Base-by-base conservation (phyloP, 64 coral and sea anemone genomes). In the Pachyseris speciosa region DNA sequence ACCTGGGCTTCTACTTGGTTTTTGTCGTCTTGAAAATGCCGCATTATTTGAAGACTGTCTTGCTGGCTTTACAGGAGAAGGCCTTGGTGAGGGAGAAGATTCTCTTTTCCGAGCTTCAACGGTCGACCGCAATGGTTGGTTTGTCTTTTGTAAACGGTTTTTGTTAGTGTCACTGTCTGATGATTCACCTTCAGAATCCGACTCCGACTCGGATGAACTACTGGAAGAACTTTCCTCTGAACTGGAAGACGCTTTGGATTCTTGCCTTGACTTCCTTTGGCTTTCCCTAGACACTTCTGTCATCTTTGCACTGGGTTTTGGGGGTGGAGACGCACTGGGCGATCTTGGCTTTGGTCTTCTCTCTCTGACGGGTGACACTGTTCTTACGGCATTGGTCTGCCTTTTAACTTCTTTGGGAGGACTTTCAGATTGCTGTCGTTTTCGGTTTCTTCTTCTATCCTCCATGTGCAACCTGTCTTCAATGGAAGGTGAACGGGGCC, bases 171-270 rank as follows among this genome's bases (percentile, higher is more conserved):
- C 55, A 58, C 77, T 81, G 26, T 58, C 19, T 0, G 77, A 63
- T 0, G 77, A 81, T 26, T 61, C 33, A 7, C 53, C 53, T 9
- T 81, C 77, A 36, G 77, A 81, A 34, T 53, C 52, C 63, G 77
- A 80, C 28, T 37, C 49, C 0, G 75, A 81, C 9, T 61, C 77
- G 30, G 77, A 81, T 22, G 77, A 81, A 63, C 77, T 81, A 41
- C 77, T 61, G 20, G 77, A 81, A 61, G 77, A 81, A 24, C 77
- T 81, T 32, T 81, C 77, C 34, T 81, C 77, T 61, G 77, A 81
- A 63, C 77, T 81, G 53, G 75, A 57, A 13, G 26, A 19, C 0
- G 12, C 0, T 79, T 55, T 10, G 4, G 22, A 24, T 61, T 25
- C 51, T 57, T 57, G 50, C 19, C 58, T 80, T 22, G 7, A 44